These are phyloP conservation scores for Campopleginae sp. DNA, from an alignment of 2,888 invertebrate genomes.

Conservation along the genomic window DNA sequence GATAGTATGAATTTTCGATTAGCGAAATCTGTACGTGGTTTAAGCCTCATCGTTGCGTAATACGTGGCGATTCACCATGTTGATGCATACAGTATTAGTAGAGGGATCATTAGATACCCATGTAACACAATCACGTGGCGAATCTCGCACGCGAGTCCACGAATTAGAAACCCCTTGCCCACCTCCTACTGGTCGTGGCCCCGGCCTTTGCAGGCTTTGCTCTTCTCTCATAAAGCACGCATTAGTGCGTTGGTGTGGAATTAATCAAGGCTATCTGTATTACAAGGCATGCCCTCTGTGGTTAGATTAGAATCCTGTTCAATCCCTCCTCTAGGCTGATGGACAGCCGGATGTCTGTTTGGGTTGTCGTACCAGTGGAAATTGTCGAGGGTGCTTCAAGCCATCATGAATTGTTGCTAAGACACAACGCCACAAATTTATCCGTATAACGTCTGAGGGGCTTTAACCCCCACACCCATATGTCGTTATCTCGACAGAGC, in stretches of 20 bases:
- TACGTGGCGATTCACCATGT: constrained; percentile 34
- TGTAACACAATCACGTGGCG: constrained; percentile 62
- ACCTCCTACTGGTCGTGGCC: constrained; percentile 19
- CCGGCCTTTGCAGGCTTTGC: constrained; percentile 26
- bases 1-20: constrained; percentile 10
- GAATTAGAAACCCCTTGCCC: constrained; percentile 63
- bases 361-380: constrained; percentile 31
- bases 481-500: background rate
- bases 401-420: constrained; percentile 40
- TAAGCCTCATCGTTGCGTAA: constrained; percentile 31
- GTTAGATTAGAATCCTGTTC: constrained; percentile 80
- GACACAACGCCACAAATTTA: constrained; percentile 4
- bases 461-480: background rate
- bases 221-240: constrained; percentile 70
- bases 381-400: constrained; percentile 13
- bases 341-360: constrained; percentile 52
- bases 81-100: constrained; percentile 39
- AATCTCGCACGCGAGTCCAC: constrained; percentile 57
- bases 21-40: constrained; percentile 33
- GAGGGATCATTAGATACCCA: constrained; percentile 44
- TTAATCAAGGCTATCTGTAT: constrained; percentile 81
- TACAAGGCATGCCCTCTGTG: constrained; percentile 78
- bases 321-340: constrained; percentile 67
- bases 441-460: background rate
- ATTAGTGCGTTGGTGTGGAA: constrained; percentile 75